Percentiles rank a stretch among this genome's conserved stretches.
phyloP scores from a whole-genome alignment of 37 sponge, comb jelly and placozoan genomes.

The Ephydatia muelleri region DNA sequence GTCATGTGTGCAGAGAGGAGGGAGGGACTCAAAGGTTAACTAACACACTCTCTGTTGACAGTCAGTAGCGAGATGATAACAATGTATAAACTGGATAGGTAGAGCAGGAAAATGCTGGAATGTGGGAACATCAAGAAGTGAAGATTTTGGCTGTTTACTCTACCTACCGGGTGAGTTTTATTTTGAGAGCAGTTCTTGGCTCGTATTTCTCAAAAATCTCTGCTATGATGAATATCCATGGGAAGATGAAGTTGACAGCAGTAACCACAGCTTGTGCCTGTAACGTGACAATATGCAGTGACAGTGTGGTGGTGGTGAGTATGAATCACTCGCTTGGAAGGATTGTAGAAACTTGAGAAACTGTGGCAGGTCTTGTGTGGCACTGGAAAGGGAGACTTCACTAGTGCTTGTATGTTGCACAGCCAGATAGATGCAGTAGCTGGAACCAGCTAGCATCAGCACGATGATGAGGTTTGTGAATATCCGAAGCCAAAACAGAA shows the following conservation, averaged over 20 bases:
- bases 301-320: neutral
- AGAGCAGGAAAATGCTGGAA: conserved; percentile 65
- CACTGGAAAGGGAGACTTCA: neutral
- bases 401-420: conserved; percentile 47
- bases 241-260: conserved; percentile 52
- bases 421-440: conserved; percentile 68
- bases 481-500: conserved; percentile 13
- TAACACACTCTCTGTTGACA: conserved; percentile 57
- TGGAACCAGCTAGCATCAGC: conserved; percentile 30
- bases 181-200: conserved; percentile 76
- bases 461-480: conserved; percentile 42
- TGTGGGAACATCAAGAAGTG: neutral
- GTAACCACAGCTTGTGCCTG: conserved; percentile 71
- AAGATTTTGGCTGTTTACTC: neutral
- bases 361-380: neutral
- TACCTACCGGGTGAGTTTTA: conserved; percentile 62
- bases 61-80: conserved; percentile 65
- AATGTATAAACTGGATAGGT: conserved; percentile 65
- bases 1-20: too few species aligned
- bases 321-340: conserved; percentile 50
- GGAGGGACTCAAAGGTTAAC: conserved; percentile 1
- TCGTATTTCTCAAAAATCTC: conserved; percentile 55
- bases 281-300: neutral
- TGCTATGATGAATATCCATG: conserved; percentile 41
- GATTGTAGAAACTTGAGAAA: conserved; percentile 27